Base-by-base conservation (phyloP, 2,888 invertebrate genomes). In the Cotesia congregata region DNA sequence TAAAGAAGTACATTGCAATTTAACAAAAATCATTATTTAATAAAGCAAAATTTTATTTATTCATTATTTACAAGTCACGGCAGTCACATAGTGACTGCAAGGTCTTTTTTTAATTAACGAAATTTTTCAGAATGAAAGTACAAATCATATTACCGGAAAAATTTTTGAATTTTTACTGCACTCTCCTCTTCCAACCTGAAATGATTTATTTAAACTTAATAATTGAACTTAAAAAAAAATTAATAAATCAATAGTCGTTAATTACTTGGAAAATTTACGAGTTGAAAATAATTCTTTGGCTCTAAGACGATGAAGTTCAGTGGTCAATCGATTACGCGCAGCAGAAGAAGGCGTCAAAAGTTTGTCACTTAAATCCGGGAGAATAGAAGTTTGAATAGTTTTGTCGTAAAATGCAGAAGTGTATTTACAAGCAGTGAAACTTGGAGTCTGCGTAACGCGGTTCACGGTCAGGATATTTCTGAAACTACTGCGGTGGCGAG, bases 281-380 rank as follows among this genome's bases (percentile, higher is more conserved):
- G 77, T 67, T 3, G 61, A 65, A 77, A 77, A 94, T 0, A 91
- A 92, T 73, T 91, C 91, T 0, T 94, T 90, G 0, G 90, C 88
- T 20, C 94, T 85, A 70, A 93, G 92, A 80, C 89, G 91, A 85
- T 94, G 94, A 2, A 91, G 91, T 7, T 92, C 91, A 64, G 90
- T 92, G 0, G 94, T 93, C 41, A 94, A 92, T 84, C 90, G 92
- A 0, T 90, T 90, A 38, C 91, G 90, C 0, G 72, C 72, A n/a
- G 50, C 62, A n/a, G 78, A 77, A 61, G 77, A 76, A 17, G 81
- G 80, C 74, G 78, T 75, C 15, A 86, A 60, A 75, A 86, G 80
- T 81, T 78, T 84, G 80, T 86, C 87, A 17, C 77, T 77, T 15
- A 83, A 72, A 69, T 84, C 84, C 20, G 85, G 85, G 20, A 85